Conservation (phyloP, 2,113 vertebrate genomes). For the Bagarius yarrelli region DNA sequence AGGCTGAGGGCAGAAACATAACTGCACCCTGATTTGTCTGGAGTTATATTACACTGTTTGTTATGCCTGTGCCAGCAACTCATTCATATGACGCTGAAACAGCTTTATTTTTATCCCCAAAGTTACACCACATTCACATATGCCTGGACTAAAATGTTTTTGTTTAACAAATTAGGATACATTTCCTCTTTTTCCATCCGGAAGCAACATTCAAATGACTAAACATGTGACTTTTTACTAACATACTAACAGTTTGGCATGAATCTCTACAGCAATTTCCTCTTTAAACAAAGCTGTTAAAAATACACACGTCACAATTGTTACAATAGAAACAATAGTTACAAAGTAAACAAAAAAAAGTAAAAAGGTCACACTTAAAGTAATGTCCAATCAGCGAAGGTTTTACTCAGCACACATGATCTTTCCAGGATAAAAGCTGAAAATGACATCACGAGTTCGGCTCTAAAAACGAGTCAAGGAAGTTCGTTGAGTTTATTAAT, state of each 20-base stretch:
- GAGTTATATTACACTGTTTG: not conserved
- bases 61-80: not conserved
- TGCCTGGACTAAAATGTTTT: conserved; percentile 5
- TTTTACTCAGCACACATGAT: not conserved
- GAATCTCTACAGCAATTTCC: not conserved
- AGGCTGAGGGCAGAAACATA: not conserved
- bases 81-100: not conserved
- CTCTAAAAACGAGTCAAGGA: conserved; percentile 32
- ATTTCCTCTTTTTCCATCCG: conserved; percentile 25
- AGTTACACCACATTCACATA: not conserved
- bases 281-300: not conserved
- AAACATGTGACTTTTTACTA: not conserved
- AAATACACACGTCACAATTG: not conserved
- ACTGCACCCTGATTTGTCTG: not conserved
- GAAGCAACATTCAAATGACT: not conserved
- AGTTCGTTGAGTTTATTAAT: not conserved
- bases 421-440: not conserved
- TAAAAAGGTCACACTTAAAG: not conserved
- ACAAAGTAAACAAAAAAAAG: too few relatives aligned
- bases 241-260: not conserved
- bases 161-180: conserved; percentile 42
- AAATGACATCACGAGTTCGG: not conserved
- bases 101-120: not conserved
- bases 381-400: not conserved
- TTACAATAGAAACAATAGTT: not conserved